Conservation (phyloP, 2,113 vertebrate species). For the Lipotes vexillifer region DNA sequence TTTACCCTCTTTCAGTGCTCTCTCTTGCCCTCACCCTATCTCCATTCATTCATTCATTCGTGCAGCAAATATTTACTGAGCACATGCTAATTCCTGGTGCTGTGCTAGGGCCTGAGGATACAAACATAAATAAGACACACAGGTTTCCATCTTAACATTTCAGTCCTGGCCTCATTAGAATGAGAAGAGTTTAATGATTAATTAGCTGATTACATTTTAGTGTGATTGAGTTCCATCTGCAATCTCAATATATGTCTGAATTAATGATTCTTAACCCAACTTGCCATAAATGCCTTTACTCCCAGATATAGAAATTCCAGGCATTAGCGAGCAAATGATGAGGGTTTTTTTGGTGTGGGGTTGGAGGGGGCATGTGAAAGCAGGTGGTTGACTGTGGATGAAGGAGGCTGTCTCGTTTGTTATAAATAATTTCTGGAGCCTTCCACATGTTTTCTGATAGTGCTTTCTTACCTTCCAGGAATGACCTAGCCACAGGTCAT, state of each 20-base stretch:
- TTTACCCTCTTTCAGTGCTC: background rate
- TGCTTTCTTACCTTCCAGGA: background rate
- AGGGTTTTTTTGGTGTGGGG: background rate
- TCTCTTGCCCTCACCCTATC: background rate
- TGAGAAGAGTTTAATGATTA: background rate
- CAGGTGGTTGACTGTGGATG: background rate
- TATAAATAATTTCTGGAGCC: background rate
- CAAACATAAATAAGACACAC: background rate
- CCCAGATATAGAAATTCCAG: background rate
- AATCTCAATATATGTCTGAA: background rate
- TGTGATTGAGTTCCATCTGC: background rate
- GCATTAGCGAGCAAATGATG: background rate
- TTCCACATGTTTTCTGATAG: background rate
- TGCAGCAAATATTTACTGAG: background rate
- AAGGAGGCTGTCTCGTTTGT: background rate
- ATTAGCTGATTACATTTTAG: background rate
- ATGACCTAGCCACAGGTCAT: background rate
- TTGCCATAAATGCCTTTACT: background rate
- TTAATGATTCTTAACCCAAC: background rate
- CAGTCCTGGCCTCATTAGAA: background rate
- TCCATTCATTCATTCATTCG: background rate
- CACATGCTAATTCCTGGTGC: background rate
- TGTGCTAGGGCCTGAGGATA: background rate
- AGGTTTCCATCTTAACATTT: background rate
- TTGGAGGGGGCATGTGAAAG: background rate